phyloP scores from a whole-genome alignment of 2,797 vertebrate species.

The Holocentrus rufus region DNA sequence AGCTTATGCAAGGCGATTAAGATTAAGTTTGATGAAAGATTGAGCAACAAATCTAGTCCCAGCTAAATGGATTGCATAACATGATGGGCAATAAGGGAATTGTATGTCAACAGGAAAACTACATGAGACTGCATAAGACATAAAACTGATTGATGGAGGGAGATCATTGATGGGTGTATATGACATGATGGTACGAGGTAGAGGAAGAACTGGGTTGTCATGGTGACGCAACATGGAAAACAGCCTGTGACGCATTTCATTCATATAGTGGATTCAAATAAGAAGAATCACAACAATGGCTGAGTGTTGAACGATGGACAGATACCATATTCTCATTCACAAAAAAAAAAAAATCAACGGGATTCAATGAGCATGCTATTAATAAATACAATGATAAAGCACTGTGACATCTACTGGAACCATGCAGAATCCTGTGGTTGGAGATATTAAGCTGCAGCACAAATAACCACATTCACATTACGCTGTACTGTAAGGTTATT shows the following conservation, averaged over 20 bases:
- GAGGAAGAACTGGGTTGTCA: slow-evolving; percentile 33
- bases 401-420: not conserved
- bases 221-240: slow-evolving; percentile 47
- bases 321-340: not conserved
- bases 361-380: slow-evolving; percentile 1
- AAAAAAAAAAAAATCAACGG: not conserved
- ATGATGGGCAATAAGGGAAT: not conserved
- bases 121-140: not conserved
- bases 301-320: not conserved
- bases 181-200: not conserved
- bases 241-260: slow-evolving; percentile 58
- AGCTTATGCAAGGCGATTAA: not conserved
- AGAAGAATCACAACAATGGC: not conserved
- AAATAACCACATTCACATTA: not conserved
- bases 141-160: not conserved
- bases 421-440: not conserved
- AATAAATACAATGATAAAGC: not conserved
- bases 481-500: not conserved
- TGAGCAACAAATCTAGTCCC: not conserved
- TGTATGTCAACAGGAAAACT: not conserved
- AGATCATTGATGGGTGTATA: not conserved
- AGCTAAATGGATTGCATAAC: not conserved
- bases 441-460: not conserved
- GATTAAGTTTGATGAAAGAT: not conserved
- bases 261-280: not conserved